These are phyloP conservation scores for Melanostoma mellinum DNA, from an alignment of 2,888 invertebrate species.

Conservation along the genomic window DNA sequence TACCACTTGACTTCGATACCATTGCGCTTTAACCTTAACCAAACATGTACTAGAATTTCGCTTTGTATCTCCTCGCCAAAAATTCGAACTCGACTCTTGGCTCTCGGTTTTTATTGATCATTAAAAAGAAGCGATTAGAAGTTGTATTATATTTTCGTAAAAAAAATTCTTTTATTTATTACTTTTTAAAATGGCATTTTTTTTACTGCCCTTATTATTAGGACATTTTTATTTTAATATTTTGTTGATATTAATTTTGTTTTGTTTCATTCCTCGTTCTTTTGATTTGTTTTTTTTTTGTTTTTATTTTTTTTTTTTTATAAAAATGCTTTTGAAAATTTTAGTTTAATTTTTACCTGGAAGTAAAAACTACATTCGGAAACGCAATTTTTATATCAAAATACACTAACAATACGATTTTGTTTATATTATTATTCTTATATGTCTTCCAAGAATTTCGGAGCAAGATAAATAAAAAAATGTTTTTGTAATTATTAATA, in stretches of 20 bases:
- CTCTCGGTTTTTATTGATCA: conserved; percentile 9
- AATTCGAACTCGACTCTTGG: too few relatives aligned
- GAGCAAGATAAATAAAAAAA: conserved; percentile 50
- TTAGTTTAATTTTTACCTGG: conserved; percentile 33
- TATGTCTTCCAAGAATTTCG: conserved; percentile 49
- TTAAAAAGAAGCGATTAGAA: conserved; percentile 61
- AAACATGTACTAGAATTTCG: too few relatives aligned
- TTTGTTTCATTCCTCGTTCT: conserved; percentile 10
- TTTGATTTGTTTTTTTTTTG: conserved; percentile 38
- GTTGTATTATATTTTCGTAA: conserved; percentile 65
- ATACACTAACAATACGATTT: conserved; percentile 31
- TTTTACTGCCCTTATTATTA: conserved; percentile 30
- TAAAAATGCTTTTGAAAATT: conserved; percentile 37
- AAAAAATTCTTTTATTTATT: conserved; percentile 49
- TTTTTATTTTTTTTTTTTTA: conserved; percentile 31
- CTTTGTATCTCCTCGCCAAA: too few relatives aligned
- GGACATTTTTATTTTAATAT: conserved; percentile 6
- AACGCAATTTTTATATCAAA: conserved; percentile 47
- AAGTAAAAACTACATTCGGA: conserved; percentile 50
- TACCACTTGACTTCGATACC: too few relatives aligned
- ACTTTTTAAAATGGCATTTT: conserved; percentile 41
- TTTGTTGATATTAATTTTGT: background rate
- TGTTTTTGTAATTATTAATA: background rate
- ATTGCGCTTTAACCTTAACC: too few relatives aligned
- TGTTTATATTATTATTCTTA: conserved; percentile 36